phyloP scores from a whole-genome alignment of 2,113 vertebrate species.

The Vicugna pacos region DNA sequence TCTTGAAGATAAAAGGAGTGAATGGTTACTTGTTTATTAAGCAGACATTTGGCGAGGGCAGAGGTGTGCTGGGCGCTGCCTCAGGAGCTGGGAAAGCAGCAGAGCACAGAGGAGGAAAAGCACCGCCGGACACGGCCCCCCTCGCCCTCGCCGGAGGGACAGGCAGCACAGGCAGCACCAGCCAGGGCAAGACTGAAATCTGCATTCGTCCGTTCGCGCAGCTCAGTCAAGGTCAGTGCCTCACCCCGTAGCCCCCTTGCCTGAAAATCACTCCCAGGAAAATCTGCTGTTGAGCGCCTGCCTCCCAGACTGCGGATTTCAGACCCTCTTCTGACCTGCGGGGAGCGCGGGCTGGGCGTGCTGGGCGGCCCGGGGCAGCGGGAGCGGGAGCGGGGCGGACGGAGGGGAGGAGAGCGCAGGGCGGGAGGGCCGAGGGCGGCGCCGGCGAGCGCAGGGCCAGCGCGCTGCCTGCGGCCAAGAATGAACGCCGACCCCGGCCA shows the following conservation, averaged over 20 bases:
- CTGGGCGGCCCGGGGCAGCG: neutral
- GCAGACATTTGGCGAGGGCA: neutral
- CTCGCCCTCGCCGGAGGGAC: neutral
- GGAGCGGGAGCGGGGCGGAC: neutral
- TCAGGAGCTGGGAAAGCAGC: rapidly evolving
- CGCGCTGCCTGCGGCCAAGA: rapidly evolving
- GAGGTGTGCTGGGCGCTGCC: neutral
- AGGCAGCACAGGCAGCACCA: neutral
- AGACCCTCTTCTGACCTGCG: neutral
- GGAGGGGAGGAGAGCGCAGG: neutral
- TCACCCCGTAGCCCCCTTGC: neutral
- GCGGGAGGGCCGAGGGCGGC: neutral
- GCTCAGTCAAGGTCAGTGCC: neutral
- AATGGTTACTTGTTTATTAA: neutral
- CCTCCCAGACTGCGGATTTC: neutral
- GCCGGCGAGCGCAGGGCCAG: rapidly evolving
- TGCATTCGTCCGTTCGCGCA: neutral
- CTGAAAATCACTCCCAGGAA: neutral
- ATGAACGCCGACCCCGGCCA: neutral
- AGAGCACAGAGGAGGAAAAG: neutral
- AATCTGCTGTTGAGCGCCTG: neutral
- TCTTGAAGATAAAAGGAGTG: neutral
- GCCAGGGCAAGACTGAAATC: rapidly evolving
- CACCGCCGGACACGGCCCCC: rapidly evolving
- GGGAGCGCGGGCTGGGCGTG: neutral